Evolutionary conservation across 2,797 vertebrate genomes (phyloP), one percentile per base, ranked within the genome.

Genomic region (Odontamblyopus rebecca): DNA sequence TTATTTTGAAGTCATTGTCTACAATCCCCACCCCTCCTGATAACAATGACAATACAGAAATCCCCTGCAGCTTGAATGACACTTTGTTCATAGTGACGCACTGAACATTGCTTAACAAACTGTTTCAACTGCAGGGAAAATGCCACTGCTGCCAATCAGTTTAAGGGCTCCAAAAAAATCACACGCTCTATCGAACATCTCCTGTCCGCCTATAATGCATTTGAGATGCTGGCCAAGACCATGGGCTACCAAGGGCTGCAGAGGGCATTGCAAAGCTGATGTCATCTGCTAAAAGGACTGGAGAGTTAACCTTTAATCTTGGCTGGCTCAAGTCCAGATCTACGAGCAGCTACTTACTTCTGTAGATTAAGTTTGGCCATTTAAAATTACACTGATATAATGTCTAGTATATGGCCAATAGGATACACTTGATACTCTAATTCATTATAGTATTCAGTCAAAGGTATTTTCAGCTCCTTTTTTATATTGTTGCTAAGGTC

Each of bases 181-280:
- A 51, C 64, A 72, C 50, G 18, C 57, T 70, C 72, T 82, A 86
- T 82, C 70, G 78, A 69, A 69, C 79, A 75, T 71, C 41, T 51
- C 70, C 69, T 59, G 11, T 32, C 71, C 7, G 57, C 56, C 70
- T 81, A 27, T 59, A 78, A 82, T 81, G 61, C 60, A 72, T 76
- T 82, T 19, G 73, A 82, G 26, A 74, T 75, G 56, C 30, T 79
- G 72, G 78, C 84, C 69, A 70, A 66, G 50, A 76, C 54, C 44
- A 16, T 15, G 44, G 44, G 44, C 13, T 16, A 13, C 50, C 35
- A 50, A 53, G 62, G 44, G 70, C 57, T 78, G 50, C 6, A 29
- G 82, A 85, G 89, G 89, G 85, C 87, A 89, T 90, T 84, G 73
- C 69, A 68, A 82, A 78, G 78, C 77, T 81, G 76, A 89, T 89